Evolutionary conservation across 2,797 vertebrate species (phyloP), one percentile per base, ranked within the genome.

Genomic region (Enteromius afrohamiltoni): DNA sequence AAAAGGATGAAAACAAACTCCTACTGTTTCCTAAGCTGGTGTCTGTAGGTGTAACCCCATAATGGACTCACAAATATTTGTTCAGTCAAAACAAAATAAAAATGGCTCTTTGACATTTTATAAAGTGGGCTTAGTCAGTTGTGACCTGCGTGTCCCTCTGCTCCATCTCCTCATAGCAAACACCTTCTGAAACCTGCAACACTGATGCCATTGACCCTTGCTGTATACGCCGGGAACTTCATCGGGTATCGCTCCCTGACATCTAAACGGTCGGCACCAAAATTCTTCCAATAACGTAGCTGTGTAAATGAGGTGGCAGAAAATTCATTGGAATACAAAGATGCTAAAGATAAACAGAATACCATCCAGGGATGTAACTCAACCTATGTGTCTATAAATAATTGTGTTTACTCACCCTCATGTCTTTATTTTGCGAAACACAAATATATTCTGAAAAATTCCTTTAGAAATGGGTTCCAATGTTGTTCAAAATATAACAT

Each of bases 11-110:
- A 95, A 95, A 95, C 94, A 95, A 95, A 95, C 91, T 93, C 89
- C 91, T 92, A 92, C 89, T 90, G 91, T 93, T 89, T 92, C 91
- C 89, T 88, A 71, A 88, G 87, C 90, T 86, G 74, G n/a, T 87
- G 93, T 95, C 92, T 94, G 92, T 93, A 94, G 93, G 94, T 95
- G 93, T 92, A 93, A 92, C 93, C 92, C 90, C 92, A 91, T 93
- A 92, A 94, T 91, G 91, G 92, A 93, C 92, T 87, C 90, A 87
- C 93, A 95, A 95, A 95, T 95, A 95, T 95, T 94, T 94, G 91
- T 93, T 92, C 92, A 92, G 92, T 93, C 93, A 93, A 93, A 95
- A 94, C 92, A 93, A 94, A 94, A 94, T 91, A 93, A 93, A 87
- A 94, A 92, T 49, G 70, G 84, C 82, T 86, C 86, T 89, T 86